Percentiles rank a stretch among this genome's conserved stretches.
These are phyloP conservation scores for Meandrusa payeni DNA, from an alignment of 2,888 invertebrate genomes.

Conservation along the genomic window DNA sequence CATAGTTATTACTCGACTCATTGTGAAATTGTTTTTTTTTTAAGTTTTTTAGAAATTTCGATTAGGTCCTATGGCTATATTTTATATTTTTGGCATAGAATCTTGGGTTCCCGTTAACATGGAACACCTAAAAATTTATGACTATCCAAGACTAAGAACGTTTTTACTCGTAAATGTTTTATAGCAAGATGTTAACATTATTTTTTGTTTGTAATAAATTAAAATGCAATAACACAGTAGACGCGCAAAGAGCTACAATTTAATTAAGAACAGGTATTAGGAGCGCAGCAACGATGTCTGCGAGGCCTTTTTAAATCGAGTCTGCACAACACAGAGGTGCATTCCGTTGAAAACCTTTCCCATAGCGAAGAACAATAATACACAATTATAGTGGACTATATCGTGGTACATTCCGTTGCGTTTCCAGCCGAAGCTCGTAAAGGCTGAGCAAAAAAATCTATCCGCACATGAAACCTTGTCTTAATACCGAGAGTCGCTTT, in stretches of 20 bases:
- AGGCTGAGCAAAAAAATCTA: slow-evolving; percentile 68
- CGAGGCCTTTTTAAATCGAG: slow-evolving; percentile 20
- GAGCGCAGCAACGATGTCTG: slow-evolving; percentile 2
- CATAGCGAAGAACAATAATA: slow-evolving; percentile 57
- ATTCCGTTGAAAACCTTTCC: slow-evolving; percentile 43
- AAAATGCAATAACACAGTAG: background rate
- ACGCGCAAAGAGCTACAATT: background rate
- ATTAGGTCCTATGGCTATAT: no score
- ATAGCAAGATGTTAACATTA: no score
- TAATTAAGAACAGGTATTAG: slow-evolving; percentile 18
- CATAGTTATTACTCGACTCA: no score
- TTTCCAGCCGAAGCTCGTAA: slow-evolving; percentile 65
- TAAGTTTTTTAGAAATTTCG: no score
- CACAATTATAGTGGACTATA: slow-evolving; percentile 38
- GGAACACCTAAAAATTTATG: no score
- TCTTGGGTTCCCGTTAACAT: no score
- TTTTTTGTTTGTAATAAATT: no score
- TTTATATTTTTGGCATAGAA: no score
- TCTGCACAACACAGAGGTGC: slow-evolving; percentile 31
- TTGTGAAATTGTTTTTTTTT: no score
- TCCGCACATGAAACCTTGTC: slow-evolving; percentile 60
- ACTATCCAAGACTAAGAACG: no score
- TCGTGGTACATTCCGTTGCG: slow-evolving; percentile 50
- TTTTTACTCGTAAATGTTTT: no score
- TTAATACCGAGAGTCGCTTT: slow-evolving; percentile 43